phyloP scores from a whole-genome alignment of 2,888 invertebrate genomes.

The Bruchidius siliquastri region DNA sequence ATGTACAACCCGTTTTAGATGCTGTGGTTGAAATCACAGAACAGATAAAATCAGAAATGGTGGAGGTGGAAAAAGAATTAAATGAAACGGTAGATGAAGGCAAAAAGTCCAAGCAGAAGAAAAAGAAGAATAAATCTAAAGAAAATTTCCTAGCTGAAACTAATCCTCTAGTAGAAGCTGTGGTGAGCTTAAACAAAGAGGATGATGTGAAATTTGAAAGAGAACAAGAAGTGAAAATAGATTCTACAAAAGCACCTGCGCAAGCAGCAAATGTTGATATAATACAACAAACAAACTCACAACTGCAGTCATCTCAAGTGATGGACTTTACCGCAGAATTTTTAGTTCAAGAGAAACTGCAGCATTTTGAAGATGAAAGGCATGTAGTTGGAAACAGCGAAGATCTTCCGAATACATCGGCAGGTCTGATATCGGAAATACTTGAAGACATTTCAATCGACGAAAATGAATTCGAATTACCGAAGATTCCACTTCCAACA shows the following conservation, averaged over 20 bases:
- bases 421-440: background rate
- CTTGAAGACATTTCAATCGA: background rate
- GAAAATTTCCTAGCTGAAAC: background rate
- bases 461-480: background rate
- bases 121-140: slow-evolving; percentile 14
- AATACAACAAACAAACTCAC: too few relatives aligned
- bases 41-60: slow-evolving; percentile 4
- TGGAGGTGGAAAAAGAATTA: slow-evolving; percentile 1
- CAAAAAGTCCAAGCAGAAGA: slow-evolving; percentile 25
- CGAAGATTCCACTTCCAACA: background rate
- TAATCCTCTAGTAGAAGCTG: background rate
- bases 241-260: background rate
- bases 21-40: background rate
- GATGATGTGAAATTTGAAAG: too few relatives aligned
- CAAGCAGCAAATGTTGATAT: background rate
- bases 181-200: background rate
- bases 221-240: too few relatives aligned
- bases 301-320: background rate
- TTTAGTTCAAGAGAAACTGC: background rate
- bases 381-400: background rate
- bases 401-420: background rate
- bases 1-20: background rate
- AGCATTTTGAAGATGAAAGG: background rate
- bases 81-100: background rate
- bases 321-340: background rate